These are phyloP conservation scores for Bursaphelenchus okinawaensis DNA, from an alignment of 2,888 invertebrate genomes.

Conservation along the genomic window DNA sequence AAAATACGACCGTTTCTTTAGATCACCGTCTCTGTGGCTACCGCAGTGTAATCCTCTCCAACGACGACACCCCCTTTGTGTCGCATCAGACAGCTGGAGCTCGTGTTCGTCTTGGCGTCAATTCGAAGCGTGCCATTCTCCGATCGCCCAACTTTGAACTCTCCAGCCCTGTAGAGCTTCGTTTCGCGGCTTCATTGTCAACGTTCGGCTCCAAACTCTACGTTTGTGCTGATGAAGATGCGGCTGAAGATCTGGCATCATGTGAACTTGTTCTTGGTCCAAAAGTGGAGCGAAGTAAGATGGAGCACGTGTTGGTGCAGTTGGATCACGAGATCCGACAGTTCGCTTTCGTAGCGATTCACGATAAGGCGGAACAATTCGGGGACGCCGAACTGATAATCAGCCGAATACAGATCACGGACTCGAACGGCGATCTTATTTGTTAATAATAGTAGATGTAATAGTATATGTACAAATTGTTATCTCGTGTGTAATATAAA, in stretches of 20 bases:
- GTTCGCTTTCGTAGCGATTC: conserved; percentile 45
- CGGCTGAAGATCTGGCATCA: conserved; percentile 16
- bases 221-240: conserved; percentile 32
- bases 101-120: conserved; percentile 6
- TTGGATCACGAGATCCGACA: conserved; percentile 36
- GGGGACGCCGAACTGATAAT: conserved; percentile 20
- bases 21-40: conserved; percentile 10
- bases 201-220: conserved; percentile 34
- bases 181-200: conserved; percentile 27
- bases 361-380: conserved; percentile 41
- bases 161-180: conserved; percentile 26
- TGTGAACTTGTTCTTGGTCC: conserved; percentile 34
- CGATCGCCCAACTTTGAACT: conserved; percentile 33
- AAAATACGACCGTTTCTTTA: not conserved
- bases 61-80: not conserved
- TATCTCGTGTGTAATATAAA: too few species aligned
- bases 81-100: not conserved
- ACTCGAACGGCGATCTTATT: conserved; percentile 15
- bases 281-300: conserved; percentile 18
- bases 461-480: not conserved
- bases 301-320: conserved; percentile 30
- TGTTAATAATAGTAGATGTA: conserved; percentile 6
- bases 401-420: conserved; percentile 13
- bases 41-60: not conserved
- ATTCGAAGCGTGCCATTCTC: conserved; percentile 25